Conservation (phyloP, 2,797 vertebrate species). For the Brachyrhaphis roseni region DNA sequence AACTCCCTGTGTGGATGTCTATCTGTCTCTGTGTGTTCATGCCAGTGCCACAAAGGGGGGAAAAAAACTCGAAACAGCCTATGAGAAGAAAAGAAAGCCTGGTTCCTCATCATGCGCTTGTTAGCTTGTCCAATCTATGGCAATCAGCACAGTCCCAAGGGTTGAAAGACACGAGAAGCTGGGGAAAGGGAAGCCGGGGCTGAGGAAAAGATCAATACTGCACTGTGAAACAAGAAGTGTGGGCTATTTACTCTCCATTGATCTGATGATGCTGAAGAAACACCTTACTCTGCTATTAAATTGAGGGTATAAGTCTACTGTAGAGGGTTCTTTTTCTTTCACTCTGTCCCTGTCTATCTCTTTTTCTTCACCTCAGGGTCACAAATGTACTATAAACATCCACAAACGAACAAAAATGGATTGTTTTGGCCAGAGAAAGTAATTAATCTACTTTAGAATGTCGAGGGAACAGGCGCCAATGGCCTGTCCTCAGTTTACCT, state of each 20-base stretch:
- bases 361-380: conserved; percentile 87
- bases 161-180: conserved; percentile 93
- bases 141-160: conserved; percentile 98
- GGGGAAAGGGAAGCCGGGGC: conserved; percentile 92
- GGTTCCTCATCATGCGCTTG: conserved; percentile 97
- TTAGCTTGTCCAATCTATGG: conserved; percentile 99
- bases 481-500: conserved; percentile 67
- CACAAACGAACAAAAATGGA: conserved; percentile 89
- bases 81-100: conserved; percentile 84
- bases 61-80: conserved; percentile 79
- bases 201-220: conserved; percentile 99
- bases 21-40: conserved; percentile 80
- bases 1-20: conserved; percentile 79
- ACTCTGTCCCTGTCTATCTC: conserved; percentile 53
- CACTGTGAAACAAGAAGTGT: conserved; percentile 98
- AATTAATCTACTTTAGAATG: conserved; percentile 88
- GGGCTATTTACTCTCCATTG: conserved; percentile 99
- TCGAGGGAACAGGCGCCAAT: conserved; percentile 68
- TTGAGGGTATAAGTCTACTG: conserved; percentile 96
- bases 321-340: conserved; percentile 64
- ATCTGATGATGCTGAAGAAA: conserved; percentile 99
- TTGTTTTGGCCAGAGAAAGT: conserved; percentile 80
- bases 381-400: conserved; percentile 85
- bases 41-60: conserved; percentile 82
- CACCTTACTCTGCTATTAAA: conserved; percentile 98